Percentiles rank a stretch among this genome's conserved stretches.
Conservation (phyloP, 1,140 invertebrate species). For the Lasaia peninsularis region DNA sequence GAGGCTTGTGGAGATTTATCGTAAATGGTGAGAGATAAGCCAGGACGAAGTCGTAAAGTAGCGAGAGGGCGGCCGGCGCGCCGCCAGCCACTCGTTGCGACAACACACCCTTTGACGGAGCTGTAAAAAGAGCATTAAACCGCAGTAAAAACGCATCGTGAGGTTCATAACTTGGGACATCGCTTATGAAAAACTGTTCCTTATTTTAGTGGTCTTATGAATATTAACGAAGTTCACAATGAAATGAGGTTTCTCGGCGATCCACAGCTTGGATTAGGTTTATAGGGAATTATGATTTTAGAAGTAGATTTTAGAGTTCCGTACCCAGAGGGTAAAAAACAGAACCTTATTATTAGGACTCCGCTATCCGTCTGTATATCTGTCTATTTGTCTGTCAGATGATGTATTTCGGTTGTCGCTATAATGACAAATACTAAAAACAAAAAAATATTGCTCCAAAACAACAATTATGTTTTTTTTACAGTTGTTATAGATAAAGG, state of each 20-base stretch:
- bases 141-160: conserved; percentile 72
- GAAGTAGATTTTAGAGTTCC: too few relatives aligned
- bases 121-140: conserved; percentile 74
- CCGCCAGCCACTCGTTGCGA: conserved; percentile 33
- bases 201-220: conserved; percentile 70
- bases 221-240: conserved; percentile 68
- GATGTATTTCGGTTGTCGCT: too few relatives aligned
- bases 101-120: conserved; percentile 72
- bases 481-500: too few relatives aligned
- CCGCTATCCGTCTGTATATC: too few relatives aligned
- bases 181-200: conserved; percentile 47
- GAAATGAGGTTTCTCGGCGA: conserved; percentile 42
- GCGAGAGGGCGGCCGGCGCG: conserved; percentile 29
- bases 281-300: not conserved
- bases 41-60: conserved; percentile 66
- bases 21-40: conserved; percentile 66
- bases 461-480: too few relatives aligned
- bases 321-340: too few relatives aligned
- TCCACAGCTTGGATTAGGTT: conserved; percentile 37
- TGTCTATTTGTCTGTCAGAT: too few relatives aligned
- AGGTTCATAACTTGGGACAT: conserved; percentile 34
- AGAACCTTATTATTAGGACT: too few relatives aligned
- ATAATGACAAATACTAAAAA: too few relatives aligned
- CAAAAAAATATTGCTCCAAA: too few relatives aligned
- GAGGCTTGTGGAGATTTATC: conserved; percentile 70